Conservation (phyloP, 1,140 invertebrate genomes). For the Calycopis cecrops region DNA sequence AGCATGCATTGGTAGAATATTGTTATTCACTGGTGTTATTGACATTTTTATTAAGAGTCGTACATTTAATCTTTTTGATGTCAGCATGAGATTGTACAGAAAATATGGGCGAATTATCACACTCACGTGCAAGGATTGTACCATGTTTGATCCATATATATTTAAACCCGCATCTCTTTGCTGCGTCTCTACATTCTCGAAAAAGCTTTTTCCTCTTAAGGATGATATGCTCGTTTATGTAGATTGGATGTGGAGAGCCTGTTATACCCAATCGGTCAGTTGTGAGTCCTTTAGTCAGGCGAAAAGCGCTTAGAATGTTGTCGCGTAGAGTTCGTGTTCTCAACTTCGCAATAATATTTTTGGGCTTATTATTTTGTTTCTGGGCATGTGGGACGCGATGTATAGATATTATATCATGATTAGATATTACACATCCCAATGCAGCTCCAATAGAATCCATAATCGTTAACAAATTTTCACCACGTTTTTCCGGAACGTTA, state of each 20-base stretch:
- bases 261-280: constrained; percentile 16
- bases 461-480: constrained; percentile 19
- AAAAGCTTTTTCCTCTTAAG: constrained; percentile 26
- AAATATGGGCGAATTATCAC: constrained; percentile 15
- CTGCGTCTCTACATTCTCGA: constrained; percentile 21
- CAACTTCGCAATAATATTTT: constrained; percentile 30
- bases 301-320: constrained; percentile 22
- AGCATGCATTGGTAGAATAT: background rate
- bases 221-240: constrained; percentile 30
- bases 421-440: background rate
- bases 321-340: constrained; percentile 19
- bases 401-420: constrained; percentile 18
- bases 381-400: constrained; percentile 26
- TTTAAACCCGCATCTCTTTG: constrained; percentile 11
- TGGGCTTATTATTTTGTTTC: constrained; percentile 17
- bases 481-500: constrained; percentile 23
- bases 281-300: constrained; percentile 17
- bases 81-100: constrained; percentile 12
- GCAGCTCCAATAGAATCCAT: constrained; percentile 12
- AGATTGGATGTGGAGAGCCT: constrained; percentile 12
- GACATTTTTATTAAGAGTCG: too few species aligned
- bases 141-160: constrained; percentile 29
- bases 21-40: too few species aligned
- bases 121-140: constrained; percentile 19
- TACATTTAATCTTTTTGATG: constrained; percentile 1